Conservation (phyloP, 2,797 vertebrate genomes). For the Morus bassanus region DNA sequence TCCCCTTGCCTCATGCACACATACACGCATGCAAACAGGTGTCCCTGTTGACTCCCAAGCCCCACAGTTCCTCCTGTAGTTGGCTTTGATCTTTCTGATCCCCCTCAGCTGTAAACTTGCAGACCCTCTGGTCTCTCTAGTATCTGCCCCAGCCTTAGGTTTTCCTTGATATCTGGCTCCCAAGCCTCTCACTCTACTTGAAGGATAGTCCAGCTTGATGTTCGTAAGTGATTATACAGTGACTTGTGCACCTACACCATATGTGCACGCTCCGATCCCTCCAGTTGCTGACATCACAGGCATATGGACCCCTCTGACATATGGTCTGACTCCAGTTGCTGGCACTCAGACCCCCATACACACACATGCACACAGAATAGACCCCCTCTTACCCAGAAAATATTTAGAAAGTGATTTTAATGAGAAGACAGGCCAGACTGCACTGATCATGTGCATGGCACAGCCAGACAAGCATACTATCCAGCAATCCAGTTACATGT, state of each 20-base stretch:
- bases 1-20: not conserved
- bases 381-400: not conserved
- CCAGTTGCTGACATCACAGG: not conserved
- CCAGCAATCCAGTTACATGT: not conserved
- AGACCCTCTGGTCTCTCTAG: not conserved
- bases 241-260: not conserved
- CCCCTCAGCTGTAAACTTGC: not conserved
- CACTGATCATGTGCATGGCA: not conserved
- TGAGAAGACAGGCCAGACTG: not conserved
- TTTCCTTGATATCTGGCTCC: not conserved
- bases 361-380: not conserved
- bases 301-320: not conserved
- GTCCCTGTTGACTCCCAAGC: not conserved
- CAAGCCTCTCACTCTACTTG: not conserved
- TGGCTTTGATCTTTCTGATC: not conserved
- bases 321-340: not conserved
- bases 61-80: not conserved
- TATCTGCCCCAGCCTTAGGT: not conserved
- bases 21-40: rapidly evolving
- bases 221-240: no score
- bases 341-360: not conserved
- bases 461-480: not conserved
- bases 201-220: not conserved
- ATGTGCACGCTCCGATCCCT: not conserved
- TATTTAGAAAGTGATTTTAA: not conserved